These are phyloP conservation scores for Stictocephala bisonia DNA, from an alignment of 2,888 invertebrate genomes.

Conservation along the genomic window DNA sequence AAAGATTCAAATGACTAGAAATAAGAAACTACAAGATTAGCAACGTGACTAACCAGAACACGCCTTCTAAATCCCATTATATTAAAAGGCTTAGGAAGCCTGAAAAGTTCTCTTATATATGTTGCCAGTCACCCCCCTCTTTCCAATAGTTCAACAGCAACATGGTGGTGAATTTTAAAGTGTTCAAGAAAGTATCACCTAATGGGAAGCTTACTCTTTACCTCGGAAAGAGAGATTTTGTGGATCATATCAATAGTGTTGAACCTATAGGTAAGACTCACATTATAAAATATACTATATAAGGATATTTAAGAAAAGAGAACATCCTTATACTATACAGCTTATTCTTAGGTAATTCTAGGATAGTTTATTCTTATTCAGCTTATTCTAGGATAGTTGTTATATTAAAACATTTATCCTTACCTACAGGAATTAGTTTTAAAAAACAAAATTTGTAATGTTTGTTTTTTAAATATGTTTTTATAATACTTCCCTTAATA, in stretches of 20 bases:
- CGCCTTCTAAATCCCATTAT: conserved; percentile 9
- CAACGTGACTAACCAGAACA: conserved; percentile 6
- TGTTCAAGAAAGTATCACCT: conserved; percentile 90
- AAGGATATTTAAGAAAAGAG: not conserved
- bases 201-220: conserved; percentile 89
- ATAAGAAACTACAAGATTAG: conserved; percentile 28
- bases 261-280: conserved; percentile 84
- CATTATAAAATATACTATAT: too few species aligned
- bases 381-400: not conserved
- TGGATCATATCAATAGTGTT: conserved; percentile 86
- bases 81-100: conserved; percentile 19
- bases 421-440: too few species aligned
- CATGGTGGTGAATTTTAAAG: conserved; percentile 92
- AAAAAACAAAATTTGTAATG: too few species aligned
- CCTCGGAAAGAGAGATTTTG: conserved; percentile 87
- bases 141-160: conserved; percentile 34
- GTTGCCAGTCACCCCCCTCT: not conserved
- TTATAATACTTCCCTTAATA: too few species aligned
- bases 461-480: too few species aligned
- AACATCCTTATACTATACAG: too few species aligned
- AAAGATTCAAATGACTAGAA: too few species aligned
- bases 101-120: not conserved
- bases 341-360: too few species aligned
- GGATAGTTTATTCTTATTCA: not conserved
- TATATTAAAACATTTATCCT: not conserved